A percentile compares a stretch with the other conserved stretches of the same genome.
Evolutionary conservation across 2,888 invertebrate genomes (phyloP).

Genomic region (Agrochola circellaris): DNA sequence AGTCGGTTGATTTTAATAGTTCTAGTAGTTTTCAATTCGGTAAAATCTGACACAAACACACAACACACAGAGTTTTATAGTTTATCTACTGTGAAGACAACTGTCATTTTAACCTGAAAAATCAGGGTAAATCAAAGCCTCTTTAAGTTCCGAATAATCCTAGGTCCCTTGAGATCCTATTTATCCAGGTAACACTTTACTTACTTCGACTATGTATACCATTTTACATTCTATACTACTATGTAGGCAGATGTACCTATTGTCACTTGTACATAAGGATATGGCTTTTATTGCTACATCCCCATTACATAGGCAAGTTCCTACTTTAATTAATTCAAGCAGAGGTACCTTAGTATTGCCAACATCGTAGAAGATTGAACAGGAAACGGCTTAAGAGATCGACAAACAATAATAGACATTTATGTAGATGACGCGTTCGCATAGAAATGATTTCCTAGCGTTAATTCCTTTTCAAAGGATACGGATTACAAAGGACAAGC

Average conservation of each 20-base stretch:
- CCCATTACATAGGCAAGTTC: conserved; percentile 7
- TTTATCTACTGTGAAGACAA: too few species aligned
- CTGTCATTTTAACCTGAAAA: too few species aligned
- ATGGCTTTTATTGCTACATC: conserved; percentile 12
- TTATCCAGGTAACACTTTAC: too few species aligned
- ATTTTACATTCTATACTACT: background rate
- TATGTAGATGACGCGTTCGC: conserved; percentile 41
- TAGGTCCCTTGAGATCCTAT: too few species aligned
- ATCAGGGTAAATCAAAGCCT: too few species aligned
- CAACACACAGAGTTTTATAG: too few species aligned
- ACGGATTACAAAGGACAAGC: conserved; percentile 17
- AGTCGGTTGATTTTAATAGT: too few species aligned
- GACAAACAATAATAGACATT: conserved; percentile 39
- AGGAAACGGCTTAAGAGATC: conserved; percentile 51
- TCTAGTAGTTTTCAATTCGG: too few species aligned
- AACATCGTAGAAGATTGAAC: conserved; percentile 47
- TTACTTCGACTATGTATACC: background rate
- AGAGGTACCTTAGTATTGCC: conserved; percentile 18
- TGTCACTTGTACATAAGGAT: conserved; percentile 13
- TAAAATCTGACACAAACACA: too few species aligned
- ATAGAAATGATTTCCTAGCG: conserved; percentile 49
- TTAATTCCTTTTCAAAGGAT: conserved; percentile 31
- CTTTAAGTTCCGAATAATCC: too few species aligned
- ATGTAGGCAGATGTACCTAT: background rate
- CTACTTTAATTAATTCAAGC: conserved; percentile 14